Conservation (phyloP, 2,113 vertebrate species). For the Laterallus jamaicensis region DNA sequence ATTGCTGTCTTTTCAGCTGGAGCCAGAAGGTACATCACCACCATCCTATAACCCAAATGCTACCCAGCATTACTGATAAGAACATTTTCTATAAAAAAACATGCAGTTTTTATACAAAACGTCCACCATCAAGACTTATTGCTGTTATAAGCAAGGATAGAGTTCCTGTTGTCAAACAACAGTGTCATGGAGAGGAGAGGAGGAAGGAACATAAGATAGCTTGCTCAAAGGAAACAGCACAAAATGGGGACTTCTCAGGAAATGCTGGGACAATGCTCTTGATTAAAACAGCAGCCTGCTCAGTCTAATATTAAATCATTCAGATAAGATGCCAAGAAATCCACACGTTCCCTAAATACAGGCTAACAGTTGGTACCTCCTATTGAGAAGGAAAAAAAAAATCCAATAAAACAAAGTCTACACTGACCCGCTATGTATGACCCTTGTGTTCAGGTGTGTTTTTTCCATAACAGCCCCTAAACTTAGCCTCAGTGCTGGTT, state of each 20-base stretch:
- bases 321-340: not conserved
- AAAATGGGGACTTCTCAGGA: not conserved
- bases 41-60: not conserved
- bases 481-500: not conserved
- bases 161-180: not conserved
- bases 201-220: rapidly evolving
- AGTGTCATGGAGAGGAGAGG: not conserved
- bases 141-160: not conserved
- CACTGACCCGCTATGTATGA: rapidly evolving
- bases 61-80: not conserved
- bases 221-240: not conserved
- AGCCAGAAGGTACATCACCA: not conserved
- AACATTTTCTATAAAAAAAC: not conserved
- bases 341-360: not conserved
- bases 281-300: not conserved
- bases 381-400: not conserved
- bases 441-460: not conserved
- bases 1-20: not conserved
- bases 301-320: not conserved
- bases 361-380: not conserved
- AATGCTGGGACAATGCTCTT: not conserved
- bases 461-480: not conserved
- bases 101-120: not conserved
- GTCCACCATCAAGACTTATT: not conserved
- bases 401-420: not conserved